Base-by-base conservation (phyloP, 2,797 vertebrate genomes). In the Poeciliopsis paucimaculata region DNA sequence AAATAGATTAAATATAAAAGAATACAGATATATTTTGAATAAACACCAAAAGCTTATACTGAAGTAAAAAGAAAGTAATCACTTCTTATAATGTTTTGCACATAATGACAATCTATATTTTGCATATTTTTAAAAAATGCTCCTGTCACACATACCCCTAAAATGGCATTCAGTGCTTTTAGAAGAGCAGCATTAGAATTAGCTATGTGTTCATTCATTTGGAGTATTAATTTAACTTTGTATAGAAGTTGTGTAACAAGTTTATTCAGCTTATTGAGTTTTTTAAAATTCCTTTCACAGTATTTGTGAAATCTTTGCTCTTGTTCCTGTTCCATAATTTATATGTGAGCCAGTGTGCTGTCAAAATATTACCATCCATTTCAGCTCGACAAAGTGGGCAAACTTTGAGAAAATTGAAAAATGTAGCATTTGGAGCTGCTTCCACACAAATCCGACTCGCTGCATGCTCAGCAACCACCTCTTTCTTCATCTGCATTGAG, bases 381-480 rank as follows among this genome's bases (percentile, higher is more conserved):
- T 74, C 1, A 39, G 12, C 9, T 74, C 10, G 57, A 18, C 12
- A 41, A 43, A 55, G 6, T n/a, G 9, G 26, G 39, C 26, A 74
- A 74, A 57, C 36, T 74, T 16, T 16, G 34, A 74, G 13, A 60
- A 75, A 45, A 28, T 20, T 73, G 16, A 20, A 49, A 31, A 45
- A 45, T 4, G 20, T 15, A 43, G 13, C 18, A 43, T 75, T 55
- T 75, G 51, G 36, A 57, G 34, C 34, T 75, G 23, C 36, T 57
- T 41, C 51, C 51, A n/a, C 16, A 28, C 10, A 45, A 45, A 71
- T 55, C 11, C 5, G 55, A 36, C n/a, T 77, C 64, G 9, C 20
- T n/a, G 39, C 64, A 31, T 78, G n/a, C 10, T 20, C 82, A 6
- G 10, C 57, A 64, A 36, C 81, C 74, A 74, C 70, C 53, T 53